A percentile compares a stretch with the other conserved stretches of the same genome.
Conservation (phyloP, 2,888 invertebrate species). For the Acleris emargana region DNA sequence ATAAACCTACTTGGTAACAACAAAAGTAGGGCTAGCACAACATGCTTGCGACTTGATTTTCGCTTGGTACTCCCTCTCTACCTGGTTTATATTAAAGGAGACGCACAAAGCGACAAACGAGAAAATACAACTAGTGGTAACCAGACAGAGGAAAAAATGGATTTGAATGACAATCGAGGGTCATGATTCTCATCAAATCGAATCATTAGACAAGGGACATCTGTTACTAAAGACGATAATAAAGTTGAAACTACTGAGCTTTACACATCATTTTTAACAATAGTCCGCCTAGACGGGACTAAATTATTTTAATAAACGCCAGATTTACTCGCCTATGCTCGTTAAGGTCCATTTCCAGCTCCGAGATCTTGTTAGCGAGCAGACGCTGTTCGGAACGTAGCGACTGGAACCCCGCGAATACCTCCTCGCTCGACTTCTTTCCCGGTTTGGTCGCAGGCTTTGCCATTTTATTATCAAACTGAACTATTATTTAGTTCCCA, state of each 20-base stretch:
- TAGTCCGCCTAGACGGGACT: not conserved
- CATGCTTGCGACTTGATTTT: no score
- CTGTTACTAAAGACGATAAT: not conserved
- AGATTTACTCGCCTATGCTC: conserved; percentile 93
- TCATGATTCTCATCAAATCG: no score
- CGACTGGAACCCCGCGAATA: conserved; percentile 93
- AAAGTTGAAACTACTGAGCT: not conserved
- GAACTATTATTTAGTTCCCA: not conserved
- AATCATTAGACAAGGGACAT: conserved; percentile 2
- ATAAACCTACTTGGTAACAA: no score
- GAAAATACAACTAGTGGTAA: no score
- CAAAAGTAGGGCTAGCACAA: no score
- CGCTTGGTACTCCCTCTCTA: no score
- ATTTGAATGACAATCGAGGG: no score
- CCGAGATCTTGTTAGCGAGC: conserved; percentile 93
- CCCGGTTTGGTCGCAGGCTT: conserved; percentile 61
- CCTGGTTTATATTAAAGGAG: no score
- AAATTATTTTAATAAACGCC: no score
- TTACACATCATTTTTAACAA: not conserved
- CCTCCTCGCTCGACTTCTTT: conserved; percentile 89
- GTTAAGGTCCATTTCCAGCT: conserved; percentile 96
- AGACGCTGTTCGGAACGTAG: conserved; percentile 94
- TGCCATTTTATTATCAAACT: conserved; percentile 52
- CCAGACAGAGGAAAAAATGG: no score
- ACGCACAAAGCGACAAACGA: no score